Evolutionary conservation across 1,140 invertebrate species (phyloP).

Genomic region (Microvelia longipes): DNA sequence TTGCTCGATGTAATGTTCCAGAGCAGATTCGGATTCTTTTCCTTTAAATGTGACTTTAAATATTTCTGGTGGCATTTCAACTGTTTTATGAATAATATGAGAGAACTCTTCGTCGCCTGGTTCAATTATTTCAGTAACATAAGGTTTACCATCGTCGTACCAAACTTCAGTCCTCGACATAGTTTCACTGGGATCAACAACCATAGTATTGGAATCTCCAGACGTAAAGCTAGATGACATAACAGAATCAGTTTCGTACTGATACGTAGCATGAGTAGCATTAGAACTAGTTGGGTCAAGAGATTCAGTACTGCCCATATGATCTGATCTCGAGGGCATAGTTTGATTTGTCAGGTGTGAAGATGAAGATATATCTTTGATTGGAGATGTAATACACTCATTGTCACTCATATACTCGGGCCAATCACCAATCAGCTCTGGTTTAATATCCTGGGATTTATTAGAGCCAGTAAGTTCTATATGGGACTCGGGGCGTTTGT

Average conservation of each 20-base stretch:
- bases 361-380: background rate
- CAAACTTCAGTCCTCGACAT: conserved; percentile 29
- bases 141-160: conserved; percentile 30
- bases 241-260: conserved; percentile 62
- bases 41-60: conserved; percentile 38
- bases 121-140: conserved; percentile 34
- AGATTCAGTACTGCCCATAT: conserved; percentile 50
- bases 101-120: conserved; percentile 29
- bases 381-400: conserved; percentile 22
- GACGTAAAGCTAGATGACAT: conserved; percentile 68
- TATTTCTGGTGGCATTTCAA: conserved; percentile 36
- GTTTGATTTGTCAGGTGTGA: conserved; percentile 27
- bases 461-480: background rate
- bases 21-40: conserved; percentile 33
- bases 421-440: conserved; percentile 13
- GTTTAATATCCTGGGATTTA: background rate
- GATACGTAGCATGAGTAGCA: conserved; percentile 64
- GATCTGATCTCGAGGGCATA: conserved; percentile 22
- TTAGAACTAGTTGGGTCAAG: conserved; percentile 54
- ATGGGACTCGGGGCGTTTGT: background rate
- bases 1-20: conserved; percentile 34
- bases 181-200: conserved; percentile 44
- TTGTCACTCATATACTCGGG: conserved; percentile 26
- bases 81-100: conserved; percentile 32
- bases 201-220: conserved; percentile 56